A percentile compares a stretch with the other conserved stretches of the same genome.
Conservation (phyloP, 2,113 vertebrate species). For the Paratilapia polleni region DNA sequence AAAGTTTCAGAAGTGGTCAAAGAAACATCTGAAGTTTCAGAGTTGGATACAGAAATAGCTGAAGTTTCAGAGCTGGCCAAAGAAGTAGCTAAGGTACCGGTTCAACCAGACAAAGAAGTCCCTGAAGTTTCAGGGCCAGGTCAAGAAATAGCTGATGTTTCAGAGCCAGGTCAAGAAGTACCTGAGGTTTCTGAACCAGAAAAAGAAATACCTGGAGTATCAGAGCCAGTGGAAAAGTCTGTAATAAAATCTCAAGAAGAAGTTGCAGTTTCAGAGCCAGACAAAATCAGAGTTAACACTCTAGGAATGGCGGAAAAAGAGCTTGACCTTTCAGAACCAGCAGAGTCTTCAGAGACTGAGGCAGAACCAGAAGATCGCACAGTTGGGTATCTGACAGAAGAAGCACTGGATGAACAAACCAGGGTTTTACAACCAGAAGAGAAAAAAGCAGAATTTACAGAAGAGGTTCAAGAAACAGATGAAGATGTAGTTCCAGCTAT, state of each 20-base stretch:
- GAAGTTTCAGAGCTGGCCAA: background rate
- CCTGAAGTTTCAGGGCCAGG: background rate
- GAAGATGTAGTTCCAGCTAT: background rate
- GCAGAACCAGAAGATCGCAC: background rate
- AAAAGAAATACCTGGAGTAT: background rate
- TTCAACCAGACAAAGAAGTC: background rate
- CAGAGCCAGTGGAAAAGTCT: background rate
- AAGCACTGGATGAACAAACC: background rate
- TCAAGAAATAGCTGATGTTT: background rate
- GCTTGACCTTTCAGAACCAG: background rate
- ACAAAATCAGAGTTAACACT: background rate
- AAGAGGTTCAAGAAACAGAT: background rate
- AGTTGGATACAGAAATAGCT: background rate
- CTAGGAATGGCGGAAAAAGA: background rate
- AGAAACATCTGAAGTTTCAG: background rate
- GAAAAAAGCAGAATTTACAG: background rate
- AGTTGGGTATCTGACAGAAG: background rate
- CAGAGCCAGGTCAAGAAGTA: background rate
- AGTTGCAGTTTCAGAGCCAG: background rate
- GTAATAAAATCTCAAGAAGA: background rate
- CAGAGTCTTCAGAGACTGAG: background rate
- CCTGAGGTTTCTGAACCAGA: background rate
- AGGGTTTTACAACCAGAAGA: background rate
- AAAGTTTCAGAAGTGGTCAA: background rate
- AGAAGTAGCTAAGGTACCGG: rapidly evolving